Conservation (phyloP, 1,140 invertebrate species). For the Sminthurinus signatus region DNA sequence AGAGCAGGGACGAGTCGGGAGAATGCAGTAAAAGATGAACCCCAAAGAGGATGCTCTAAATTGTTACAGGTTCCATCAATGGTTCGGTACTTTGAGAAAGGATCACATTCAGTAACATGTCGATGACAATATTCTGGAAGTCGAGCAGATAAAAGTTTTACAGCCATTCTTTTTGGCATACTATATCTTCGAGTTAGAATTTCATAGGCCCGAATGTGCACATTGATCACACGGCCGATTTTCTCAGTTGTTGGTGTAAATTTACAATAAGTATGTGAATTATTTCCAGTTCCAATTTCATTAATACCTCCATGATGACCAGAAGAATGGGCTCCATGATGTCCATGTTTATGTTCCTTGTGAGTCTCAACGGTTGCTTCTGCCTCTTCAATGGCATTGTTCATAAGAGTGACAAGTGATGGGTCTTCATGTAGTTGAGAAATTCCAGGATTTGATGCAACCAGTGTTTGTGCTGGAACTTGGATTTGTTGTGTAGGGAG, state of each 20-base stretch:
- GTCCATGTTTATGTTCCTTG: background rate
- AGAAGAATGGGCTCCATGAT: background rate
- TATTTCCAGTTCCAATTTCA: background rate
- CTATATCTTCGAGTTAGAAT: slow-evolving; percentile 26
- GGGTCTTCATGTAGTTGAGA: background rate
- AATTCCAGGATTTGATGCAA: too few species aligned
- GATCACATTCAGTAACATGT: slow-evolving; percentile 21
- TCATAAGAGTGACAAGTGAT: background rate
- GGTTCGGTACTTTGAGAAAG: slow-evolving; percentile 22
- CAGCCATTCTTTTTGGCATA: slow-evolving; percentile 23
- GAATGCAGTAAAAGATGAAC: slow-evolving; percentile 27
- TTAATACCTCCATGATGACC: background rate
- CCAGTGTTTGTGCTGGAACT: too few species aligned
- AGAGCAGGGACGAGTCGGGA: slow-evolving; percentile 31
- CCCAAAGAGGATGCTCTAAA: slow-evolving; percentile 32
- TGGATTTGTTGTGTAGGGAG: too few species aligned
- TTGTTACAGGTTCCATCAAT: slow-evolving; percentile 39
- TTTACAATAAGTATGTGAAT: slow-evolving; percentile 32
- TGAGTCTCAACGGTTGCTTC: background rate
- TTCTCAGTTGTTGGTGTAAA: slow-evolving; percentile 32
- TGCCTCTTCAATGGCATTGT: slow-evolving; percentile 5
- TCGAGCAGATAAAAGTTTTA: slow-evolving; percentile 18
- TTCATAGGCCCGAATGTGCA: slow-evolving; percentile 32
- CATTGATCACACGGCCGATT: slow-evolving; percentile 25
- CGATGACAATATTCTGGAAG: slow-evolving; percentile 29